Evolutionary conservation across 2,797 vertebrate genomes (phyloP).

Genomic region (Argya squamiceps): DNA sequence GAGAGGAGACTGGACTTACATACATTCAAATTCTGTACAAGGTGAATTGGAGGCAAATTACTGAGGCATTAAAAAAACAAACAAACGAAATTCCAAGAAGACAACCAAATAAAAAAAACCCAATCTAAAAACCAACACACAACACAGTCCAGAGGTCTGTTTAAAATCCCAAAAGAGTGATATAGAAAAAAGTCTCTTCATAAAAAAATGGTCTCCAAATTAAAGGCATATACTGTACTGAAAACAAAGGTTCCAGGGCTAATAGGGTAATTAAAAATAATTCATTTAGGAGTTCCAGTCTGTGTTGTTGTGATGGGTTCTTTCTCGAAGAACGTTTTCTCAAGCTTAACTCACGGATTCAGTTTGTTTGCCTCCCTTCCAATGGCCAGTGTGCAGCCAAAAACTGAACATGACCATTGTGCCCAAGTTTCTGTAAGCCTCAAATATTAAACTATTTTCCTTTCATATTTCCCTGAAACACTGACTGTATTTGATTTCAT

Average conservation of each 20-base stretch:
- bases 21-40: background rate
- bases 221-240: background rate
- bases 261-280: background rate
- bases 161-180: background rate
- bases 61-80: background rate
- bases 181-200: background rate
- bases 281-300: background rate
- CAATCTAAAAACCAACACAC: background rate
- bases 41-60: background rate
- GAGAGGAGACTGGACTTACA: background rate
- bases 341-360: background rate
- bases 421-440: accelerated
- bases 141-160: background rate
- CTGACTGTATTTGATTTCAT: background rate
- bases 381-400: background rate
- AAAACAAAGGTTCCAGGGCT: background rate
- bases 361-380: background rate
- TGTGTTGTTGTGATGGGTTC: background rate
- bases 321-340: background rate
- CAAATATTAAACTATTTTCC: background rate
- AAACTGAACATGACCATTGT: accelerated
- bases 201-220: background rate
- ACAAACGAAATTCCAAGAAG: background rate
- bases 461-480: background rate
- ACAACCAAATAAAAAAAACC: background rate